Evolutionary conservation across 1,140 invertebrate species (phyloP).

Genomic region (Delia radicum): DNA sequence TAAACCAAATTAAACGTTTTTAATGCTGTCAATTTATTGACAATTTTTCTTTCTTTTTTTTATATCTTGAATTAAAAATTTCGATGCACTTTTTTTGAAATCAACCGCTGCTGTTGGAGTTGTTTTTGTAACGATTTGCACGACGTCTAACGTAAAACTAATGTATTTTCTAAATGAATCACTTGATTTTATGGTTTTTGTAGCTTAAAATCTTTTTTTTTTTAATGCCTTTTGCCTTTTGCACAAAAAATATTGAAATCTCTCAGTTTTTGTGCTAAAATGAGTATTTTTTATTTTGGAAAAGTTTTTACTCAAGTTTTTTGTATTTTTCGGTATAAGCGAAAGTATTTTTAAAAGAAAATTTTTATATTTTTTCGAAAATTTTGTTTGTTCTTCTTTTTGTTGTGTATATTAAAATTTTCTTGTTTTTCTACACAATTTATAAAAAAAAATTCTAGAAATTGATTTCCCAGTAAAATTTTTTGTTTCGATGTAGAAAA

Average conservation of each 20-base stretch:
- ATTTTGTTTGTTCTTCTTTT: too few species aligned
- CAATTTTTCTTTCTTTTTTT: not conserved
- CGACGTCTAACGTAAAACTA: constrained; percentile 19
- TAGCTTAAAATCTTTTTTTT: not conserved
- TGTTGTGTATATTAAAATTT: too few species aligned
- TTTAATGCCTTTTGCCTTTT: not conserved
- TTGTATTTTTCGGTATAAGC: too few species aligned
- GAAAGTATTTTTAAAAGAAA: not conserved
- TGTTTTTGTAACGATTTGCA: not conserved
- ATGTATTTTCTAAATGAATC: constrained; percentile 8
- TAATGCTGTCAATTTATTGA: constrained; percentile 3
- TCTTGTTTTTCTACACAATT: too few species aligned
- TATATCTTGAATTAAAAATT: not conserved
- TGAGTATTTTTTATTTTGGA: too few species aligned
- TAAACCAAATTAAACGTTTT: not conserved
- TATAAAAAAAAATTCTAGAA: not conserved
- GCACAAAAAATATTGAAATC: not conserved
- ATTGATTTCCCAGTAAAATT: too few species aligned
- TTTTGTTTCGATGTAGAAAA: not conserved
- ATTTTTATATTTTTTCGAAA: not conserved
- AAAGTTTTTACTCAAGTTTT: not conserved
- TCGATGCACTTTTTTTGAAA: not conserved
- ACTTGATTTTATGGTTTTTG: constrained; percentile 27
- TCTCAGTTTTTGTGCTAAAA: not conserved
- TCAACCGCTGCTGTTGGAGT: constrained; percentile 14